Percentiles rank a stretch among this genome's conserved stretches.
phyloP scores from a whole-genome alignment of 2,797 vertebrate genomes.

The Rhynchotus rufescens region DNA sequence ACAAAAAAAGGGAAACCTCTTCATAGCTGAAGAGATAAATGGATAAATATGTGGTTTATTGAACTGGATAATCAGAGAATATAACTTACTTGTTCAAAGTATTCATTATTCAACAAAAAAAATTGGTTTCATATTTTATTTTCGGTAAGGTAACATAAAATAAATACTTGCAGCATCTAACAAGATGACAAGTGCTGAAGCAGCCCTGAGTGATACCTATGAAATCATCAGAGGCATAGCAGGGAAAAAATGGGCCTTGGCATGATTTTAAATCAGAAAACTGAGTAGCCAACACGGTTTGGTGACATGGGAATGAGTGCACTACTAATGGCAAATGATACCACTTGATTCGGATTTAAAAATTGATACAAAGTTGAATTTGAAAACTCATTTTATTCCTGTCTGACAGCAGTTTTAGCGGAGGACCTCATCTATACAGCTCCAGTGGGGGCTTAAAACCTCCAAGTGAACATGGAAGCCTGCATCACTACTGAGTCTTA shows the following conservation, averaged over 20 bases:
- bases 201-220: not conserved
- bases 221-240: not conserved
- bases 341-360: not conserved
- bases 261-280: not conserved
- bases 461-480: not conserved
- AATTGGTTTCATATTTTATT: not conserved
- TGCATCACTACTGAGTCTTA: not conserved
- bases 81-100: not conserved
- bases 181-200: not conserved
- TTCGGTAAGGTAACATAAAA: not conserved
- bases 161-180: not conserved
- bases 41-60: fast-evolving
- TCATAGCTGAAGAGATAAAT: not conserved
- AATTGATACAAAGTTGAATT: not conserved
- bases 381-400: not conserved
- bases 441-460: not conserved
- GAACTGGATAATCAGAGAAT: not conserved
- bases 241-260: not conserved
- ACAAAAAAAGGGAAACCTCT: not conserved
- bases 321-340: not conserved
- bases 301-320: not conserved
- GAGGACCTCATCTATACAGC: not conserved
- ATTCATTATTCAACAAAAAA: not conserved
- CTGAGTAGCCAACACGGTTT: not conserved
- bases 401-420: not conserved